A percentile compares a stretch with the other conserved stretches of the same genome.
Conservation (phyloP, 35 echinoderm and acorn worm genomes). For the Lytechinus variegatus region DNA sequence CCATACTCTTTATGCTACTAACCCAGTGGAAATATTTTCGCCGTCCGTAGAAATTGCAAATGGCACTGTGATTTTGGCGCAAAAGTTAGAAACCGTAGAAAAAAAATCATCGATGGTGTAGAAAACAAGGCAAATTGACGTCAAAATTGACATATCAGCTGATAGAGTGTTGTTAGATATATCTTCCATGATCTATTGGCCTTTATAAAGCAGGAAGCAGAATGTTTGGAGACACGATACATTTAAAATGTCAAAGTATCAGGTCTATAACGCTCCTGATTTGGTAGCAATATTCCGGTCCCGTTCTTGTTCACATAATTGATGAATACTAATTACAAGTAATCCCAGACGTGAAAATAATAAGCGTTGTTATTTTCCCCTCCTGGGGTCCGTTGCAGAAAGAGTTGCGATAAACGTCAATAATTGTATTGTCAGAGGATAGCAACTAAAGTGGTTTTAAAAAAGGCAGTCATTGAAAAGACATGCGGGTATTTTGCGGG, state of each 20-base stretch:
- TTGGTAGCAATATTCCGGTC: background rate
- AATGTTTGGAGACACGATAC: background rate
- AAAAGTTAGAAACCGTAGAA: too few species aligned
- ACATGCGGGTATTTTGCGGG: too few species aligned
- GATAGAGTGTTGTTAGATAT: background rate
- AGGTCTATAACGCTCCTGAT: background rate
- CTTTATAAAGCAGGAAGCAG: background rate
- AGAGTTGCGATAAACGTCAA: too few species aligned
- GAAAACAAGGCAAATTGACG: constrained; percentile 9
- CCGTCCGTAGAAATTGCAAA: too few species aligned
- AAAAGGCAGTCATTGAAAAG: too few species aligned
- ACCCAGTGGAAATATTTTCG: too few species aligned
- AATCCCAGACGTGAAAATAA: background rate
- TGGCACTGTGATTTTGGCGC: too few species aligned
- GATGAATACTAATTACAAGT: background rate
- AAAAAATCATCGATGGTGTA: background rate
- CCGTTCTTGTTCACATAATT: background rate
- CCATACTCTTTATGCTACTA: too few species aligned
- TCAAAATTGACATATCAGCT: background rate
- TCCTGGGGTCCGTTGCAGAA: background rate
- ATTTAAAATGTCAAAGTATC: constrained; percentile 7
- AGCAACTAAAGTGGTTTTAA: too few species aligned
- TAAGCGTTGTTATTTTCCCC: background rate
- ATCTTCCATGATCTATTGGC: background rate
- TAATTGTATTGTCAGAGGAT: too few species aligned